These are phyloP conservation scores for Engraulis encrasicolus DNA, from an alignment of 2,113 vertebrate genomes.

Conservation along the genomic window DNA sequence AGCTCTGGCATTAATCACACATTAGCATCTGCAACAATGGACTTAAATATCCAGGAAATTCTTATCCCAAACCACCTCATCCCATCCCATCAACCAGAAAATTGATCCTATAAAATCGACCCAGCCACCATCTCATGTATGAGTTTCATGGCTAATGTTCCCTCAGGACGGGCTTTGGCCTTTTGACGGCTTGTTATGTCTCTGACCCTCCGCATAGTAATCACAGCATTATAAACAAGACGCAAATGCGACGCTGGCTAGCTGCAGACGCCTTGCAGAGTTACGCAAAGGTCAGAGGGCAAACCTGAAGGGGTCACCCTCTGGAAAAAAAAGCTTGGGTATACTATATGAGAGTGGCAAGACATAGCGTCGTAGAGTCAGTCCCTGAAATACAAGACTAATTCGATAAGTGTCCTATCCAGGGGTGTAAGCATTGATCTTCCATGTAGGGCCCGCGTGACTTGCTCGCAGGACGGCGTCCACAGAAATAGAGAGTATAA, in stretches of 20 bases:
- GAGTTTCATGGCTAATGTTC: background rate
- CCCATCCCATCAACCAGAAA: too few relatives aligned
- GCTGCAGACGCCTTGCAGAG: constrained; percentile 10
- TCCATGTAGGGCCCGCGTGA: background rate
- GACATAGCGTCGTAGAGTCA: background rate
- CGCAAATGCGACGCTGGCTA: background rate
- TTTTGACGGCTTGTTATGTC: constrained; percentile 35
- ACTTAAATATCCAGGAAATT: background rate
- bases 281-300: constrained; percentile 36
- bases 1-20: constrained; percentile 28
- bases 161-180: constrained; percentile 3
- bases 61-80: background rate
- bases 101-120: background rate
- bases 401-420: constrained; percentile 11
- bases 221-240: background rate
- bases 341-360: background rate
- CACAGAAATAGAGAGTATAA: constrained; percentile 30
- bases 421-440: background rate
- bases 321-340: background rate
- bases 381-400: constrained; percentile 7
- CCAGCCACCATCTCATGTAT: background rate
- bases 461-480: constrained; percentile 11
- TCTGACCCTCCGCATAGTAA: background rate
- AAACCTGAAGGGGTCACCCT: background rate
- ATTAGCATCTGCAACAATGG: constrained; percentile 6